Evolutionary conservation across 2,888 invertebrate genomes (phyloP), one percentile per base, ranked within the genome.

Genomic region (Maniola hyperantus): DNA sequence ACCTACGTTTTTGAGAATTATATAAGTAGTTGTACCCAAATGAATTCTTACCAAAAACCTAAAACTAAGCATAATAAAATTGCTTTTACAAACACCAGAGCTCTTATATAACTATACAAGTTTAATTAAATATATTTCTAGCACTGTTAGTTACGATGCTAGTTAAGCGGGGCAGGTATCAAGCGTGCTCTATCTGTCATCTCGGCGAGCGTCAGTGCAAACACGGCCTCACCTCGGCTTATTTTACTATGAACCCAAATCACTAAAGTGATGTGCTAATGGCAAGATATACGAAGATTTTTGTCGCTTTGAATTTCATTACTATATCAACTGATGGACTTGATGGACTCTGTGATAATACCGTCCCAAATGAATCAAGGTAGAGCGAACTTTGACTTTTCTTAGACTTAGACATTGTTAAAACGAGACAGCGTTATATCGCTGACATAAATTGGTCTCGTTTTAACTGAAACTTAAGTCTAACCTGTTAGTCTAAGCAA

Each of bases 111-210:
- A n/a, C n/a, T 60, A 59, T 46, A 53, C 33, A 60, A 65, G 54
- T 53, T 54, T 36, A 57, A 50, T 55, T 58, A 39, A 7, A 20
- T 20, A 13, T 57, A 55, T 39, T 57, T 42, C 20, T 42, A 57
- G 57, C 20, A 42, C 15, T 57, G 57, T 57, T 42, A 57, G 57
- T 39, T 57, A 42, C 6, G 57, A 42, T 39, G 20, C 57, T 57
- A 42, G 57, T 42, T 42, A 57, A 13, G 55, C 15, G 39, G 55
- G 13, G 57, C 57, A 57, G 57, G 57, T 57, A 57, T 8, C 18
- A 76, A 65, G 79, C 91, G 91, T 91, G 91, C 91, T 82, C 79
- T 91, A 91, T 91, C 91, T 87, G 83, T 87, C 89, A 91, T 91
- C 91, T 86, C 82, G 75, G 75, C n/a, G 79, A 79, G 82, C 83